Evolutionary conservation across 2,797 vertebrate species (phyloP).

Genomic region (Argya squamiceps): DNA sequence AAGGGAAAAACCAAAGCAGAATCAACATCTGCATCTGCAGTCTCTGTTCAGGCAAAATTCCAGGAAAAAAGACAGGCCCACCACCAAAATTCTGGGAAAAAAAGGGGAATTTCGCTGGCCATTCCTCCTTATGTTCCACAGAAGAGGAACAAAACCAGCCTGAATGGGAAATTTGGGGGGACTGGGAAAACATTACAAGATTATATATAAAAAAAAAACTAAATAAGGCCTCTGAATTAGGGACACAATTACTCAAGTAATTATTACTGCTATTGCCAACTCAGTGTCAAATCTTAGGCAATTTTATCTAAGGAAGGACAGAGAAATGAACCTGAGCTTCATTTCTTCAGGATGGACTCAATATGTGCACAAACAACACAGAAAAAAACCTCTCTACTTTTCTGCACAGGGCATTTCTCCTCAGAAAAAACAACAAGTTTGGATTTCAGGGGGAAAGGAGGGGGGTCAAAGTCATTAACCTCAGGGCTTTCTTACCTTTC

Average conservation of each 20-base stretch:
- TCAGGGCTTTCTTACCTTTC: conserved; percentile 72
- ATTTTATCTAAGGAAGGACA: neutral
- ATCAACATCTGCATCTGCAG: fast-evolving
- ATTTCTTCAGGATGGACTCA: neutral
- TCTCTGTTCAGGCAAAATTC: neutral
- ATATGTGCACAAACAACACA: neutral
- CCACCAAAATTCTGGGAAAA: neutral
- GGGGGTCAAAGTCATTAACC: conserved; percentile 44
- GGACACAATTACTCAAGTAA: neutral
- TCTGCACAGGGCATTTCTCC: neutral
- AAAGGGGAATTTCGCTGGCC: neutral
- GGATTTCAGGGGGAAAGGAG: neutral
- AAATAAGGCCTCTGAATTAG: neutral
- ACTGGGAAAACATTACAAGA: neutral
- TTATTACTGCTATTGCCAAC: neutral
- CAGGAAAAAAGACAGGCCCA: neutral
- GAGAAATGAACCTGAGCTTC: neutral
- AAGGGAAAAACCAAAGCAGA: neutral
- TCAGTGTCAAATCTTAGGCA: neutral
- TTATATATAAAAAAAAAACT: neutral
- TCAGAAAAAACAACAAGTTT: neutral
- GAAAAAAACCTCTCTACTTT: neutral
- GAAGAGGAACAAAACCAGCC: neutral
- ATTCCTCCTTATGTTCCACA: neutral
- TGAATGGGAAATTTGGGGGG: neutral